These are phyloP conservation scores for Lottia gigantea DNA, from an alignment of 2,888 invertebrate species.

Conservation along the genomic window DNA sequence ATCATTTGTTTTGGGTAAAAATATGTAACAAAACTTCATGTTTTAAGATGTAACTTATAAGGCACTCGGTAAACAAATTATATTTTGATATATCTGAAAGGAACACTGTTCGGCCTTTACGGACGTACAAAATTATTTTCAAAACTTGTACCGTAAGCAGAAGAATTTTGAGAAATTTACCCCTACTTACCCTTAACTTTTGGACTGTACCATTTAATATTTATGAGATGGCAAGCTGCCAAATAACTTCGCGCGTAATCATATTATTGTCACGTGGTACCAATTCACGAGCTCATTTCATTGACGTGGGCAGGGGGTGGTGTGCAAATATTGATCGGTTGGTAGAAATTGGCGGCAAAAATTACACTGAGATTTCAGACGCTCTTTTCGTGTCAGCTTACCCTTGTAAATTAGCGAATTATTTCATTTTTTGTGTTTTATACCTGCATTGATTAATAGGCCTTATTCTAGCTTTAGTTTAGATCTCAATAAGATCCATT, in stretches of 20 bases:
- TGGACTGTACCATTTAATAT: background rate
- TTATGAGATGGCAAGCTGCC: slow-evolving; percentile 25
- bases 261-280: slow-evolving; percentile 23
- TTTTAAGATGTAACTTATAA: too few species aligned
- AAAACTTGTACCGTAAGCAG: background rate
- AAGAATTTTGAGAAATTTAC: background rate
- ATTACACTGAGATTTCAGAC: background rate
- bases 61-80: too few species aligned
- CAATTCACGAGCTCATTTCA: slow-evolving; percentile 13
- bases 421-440: too few species aligned
- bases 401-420: too few species aligned
- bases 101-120: too few species aligned
- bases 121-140: too few species aligned
- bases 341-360: background rate
- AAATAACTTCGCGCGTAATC: slow-evolving; percentile 27
- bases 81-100: too few species aligned
- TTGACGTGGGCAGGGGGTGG: slow-evolving; percentile 11
- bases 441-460: too few species aligned
- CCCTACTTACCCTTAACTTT: background rate
- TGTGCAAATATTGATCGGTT: slow-evolving; percentile 6
- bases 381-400: too few species aligned
- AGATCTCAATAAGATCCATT: too few species aligned
- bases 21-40: too few species aligned
- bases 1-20: slow-evolving; percentile 18
- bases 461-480: too few species aligned